phyloP scores from a whole-genome alignment of 2,113 vertebrate genomes.

The Pyxicephalus adspersus region DNA sequence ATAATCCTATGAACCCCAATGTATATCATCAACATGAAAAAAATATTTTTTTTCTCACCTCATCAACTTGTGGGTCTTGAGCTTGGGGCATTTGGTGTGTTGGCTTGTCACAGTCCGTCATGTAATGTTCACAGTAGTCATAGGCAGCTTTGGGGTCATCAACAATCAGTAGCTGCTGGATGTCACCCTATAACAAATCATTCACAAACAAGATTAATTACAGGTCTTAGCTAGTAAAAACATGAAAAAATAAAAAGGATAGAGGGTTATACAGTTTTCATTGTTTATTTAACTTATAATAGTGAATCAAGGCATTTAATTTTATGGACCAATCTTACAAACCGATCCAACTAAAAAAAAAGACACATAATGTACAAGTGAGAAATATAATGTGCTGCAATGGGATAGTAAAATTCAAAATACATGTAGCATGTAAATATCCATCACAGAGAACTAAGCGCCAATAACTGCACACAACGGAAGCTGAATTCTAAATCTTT shows the following conservation, averaged over 20 bases:
- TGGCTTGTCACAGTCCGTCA: constrained; percentile 91
- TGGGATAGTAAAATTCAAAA: constrained; percentile 1
- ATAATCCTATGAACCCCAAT: no score
- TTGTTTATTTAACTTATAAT: not conserved
- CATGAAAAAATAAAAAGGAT: no score
- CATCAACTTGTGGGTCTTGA: constrained; percentile 83
- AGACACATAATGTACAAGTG: not conserved
- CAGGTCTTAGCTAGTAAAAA: no score
- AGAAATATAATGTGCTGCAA: not conserved
- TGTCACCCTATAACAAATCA: constrained; percentile 85
- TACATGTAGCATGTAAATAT: constrained; percentile 8
- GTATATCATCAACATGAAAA: no score
- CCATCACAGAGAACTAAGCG: not conserved
- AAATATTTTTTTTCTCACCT: constrained; percentile 69
- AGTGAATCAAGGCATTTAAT: not conserved
- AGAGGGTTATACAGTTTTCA: no score
- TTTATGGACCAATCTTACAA: not conserved
- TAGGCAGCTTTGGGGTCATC: constrained; percentile 90
- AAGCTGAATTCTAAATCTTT: no score
- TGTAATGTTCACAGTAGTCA: constrained; percentile 97
- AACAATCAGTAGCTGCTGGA: constrained; percentile 92
- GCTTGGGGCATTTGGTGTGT: constrained; percentile 83
- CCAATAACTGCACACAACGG: no score
- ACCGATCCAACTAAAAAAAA: not conserved
- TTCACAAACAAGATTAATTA: not conserved